These are phyloP conservation scores for Aricia artaxerxes DNA, from an alignment of 2,888 invertebrate species.

Conservation along the genomic window DNA sequence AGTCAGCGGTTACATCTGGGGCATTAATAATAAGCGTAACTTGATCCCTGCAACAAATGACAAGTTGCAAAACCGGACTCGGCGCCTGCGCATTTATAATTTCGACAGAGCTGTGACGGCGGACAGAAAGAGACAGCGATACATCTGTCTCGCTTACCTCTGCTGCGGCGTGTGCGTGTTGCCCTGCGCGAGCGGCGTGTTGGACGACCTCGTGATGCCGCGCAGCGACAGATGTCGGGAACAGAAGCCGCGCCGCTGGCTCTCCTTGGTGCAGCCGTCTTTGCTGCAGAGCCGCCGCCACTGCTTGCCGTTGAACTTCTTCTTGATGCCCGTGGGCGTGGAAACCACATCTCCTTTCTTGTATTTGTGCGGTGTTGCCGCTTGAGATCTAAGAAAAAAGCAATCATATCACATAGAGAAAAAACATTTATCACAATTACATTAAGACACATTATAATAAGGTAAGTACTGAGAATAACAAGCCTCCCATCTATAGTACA, in stretches of 20 bases:
- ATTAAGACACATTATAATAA: too few species aligned
- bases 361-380: slow-evolving; percentile 96
- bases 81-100: too few species aligned
- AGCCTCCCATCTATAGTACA: too few species aligned
- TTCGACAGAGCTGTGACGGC: slow-evolving; percentile 78
- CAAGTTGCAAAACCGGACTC: neutral
- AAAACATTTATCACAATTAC: too few species aligned
- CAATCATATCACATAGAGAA: too few species aligned
- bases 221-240: slow-evolving; percentile 97
- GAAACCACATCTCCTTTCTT: slow-evolving; percentile 98
- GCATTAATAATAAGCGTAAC: too few species aligned
- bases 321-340: slow-evolving; percentile 96
- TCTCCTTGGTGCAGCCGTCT: slow-evolving; percentile 95
- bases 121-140: neutral
- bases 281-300: slow-evolving; percentile 98
- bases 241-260: slow-evolving; percentile 97
- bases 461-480: too few species aligned
- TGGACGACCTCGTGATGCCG: slow-evolving; percentile 80
- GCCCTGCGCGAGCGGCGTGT: slow-evolving; percentile 69
- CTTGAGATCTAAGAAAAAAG: slow-evolving; percentile 85
- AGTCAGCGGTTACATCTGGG: too few species aligned
- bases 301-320: slow-evolving; percentile 99
- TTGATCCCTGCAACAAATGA: slow-evolving; percentile 85
- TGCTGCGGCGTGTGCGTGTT: slow-evolving; percentile 72
- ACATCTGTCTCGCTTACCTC: slow-evolving; percentile 51